These are phyloP conservation scores for Tricholaema leucomelas DNA, from an alignment of 2,113 vertebrate genomes.

Conservation along the genomic window DNA sequence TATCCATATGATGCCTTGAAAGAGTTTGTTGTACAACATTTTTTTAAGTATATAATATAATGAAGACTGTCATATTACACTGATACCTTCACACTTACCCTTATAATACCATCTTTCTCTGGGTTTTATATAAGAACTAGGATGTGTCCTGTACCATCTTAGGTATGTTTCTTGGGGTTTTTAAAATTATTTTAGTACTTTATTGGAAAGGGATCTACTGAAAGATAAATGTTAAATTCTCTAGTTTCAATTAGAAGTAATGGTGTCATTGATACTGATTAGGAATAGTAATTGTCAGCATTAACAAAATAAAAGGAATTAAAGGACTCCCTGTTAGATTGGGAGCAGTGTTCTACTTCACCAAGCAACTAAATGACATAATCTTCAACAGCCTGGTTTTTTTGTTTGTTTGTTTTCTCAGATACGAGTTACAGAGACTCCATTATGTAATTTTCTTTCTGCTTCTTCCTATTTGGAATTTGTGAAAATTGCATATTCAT, in stretches of 20 bases:
- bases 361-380: neutral
- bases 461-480: neutral
- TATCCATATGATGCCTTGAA: slow-evolving; percentile 34
- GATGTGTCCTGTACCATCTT: neutral
- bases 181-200: neutral
- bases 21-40: slow-evolving; percentile 2
- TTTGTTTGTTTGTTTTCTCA: neutral
- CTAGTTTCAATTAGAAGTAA: neutral
- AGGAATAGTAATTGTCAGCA: neutral
- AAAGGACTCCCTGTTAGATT: neutral
- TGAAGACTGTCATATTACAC: neutral
- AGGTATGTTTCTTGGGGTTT: neutral
- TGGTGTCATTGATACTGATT: neutral
- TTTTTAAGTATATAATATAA: neutral
- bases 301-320: neutral
- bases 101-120: neutral
- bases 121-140: neutral
- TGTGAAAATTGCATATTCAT: neutral
- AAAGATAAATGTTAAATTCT: neutral
- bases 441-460: neutral
- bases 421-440: neutral
- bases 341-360: neutral
- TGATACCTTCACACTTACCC: neutral
- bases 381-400: neutral
- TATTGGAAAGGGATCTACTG: neutral